Evolutionary conservation across 2,888 invertebrate species (phyloP), one percentile per base, ranked within the genome.

Genomic region (Lymantria monacha): DNA sequence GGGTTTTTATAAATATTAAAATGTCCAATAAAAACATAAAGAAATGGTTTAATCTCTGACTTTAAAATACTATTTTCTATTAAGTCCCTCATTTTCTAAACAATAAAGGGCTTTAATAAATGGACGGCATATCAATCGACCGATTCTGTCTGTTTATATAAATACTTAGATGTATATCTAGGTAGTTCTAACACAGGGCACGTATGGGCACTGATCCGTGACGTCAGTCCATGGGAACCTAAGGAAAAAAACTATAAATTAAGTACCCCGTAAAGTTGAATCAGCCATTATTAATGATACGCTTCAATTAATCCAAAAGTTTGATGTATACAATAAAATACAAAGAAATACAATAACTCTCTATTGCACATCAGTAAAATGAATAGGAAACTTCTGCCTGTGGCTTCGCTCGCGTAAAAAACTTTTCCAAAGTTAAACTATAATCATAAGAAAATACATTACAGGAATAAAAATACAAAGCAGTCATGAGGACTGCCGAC

Each of bases 261-360:
- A 67, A 55, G 56, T 36, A 51, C 71, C 70, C 77, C 73, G 82
- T 83, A 83, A 83, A 50, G 45, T 37, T 63, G 67, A 70, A 79
- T 72, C 75, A 77, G 79, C 81, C 77, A 82, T 80, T 79, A 83
- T 83, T 79, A 68, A 54, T n/a, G 44, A 44, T 56, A 52, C 58
- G 57, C 48, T 65, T 64, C 46, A 63, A 64, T 66, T 41, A 41
- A 41, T 41, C 8, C 12, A 14, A 14, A 71, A 33, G 22, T 50
- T 58, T 44, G 22, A 41, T 13, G 22, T 22, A 22, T 22, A 22
- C 2, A 3, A 3, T 22, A 22, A 22, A 22, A 22, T 22, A 22
- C 22, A 22, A n/a, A n/a, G n/a, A n/a, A n/a, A 22, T 22, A 22
- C 22, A 22, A 22, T 22, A 22, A 22, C 5, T 3, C 22, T 22